Conservation (phyloP, 2,888 invertebrate species). For the Epistrophe eligans region DNA sequence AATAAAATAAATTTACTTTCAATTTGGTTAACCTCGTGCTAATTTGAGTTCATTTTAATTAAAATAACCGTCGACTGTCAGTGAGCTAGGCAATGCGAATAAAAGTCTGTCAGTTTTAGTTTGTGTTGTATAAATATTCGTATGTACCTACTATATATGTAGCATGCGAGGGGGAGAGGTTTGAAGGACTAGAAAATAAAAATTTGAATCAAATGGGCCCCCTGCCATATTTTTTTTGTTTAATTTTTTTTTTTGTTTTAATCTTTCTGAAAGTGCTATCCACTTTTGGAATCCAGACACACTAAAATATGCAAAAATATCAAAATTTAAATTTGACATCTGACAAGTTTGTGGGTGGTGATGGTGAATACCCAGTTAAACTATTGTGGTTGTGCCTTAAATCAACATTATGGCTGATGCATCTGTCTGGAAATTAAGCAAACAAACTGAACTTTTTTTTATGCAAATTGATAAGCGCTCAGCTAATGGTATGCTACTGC, state of each 20-base stretch:
- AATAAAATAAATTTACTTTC: constrained; percentile 80
- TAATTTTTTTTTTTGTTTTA: background rate
- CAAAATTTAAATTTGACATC: constrained; percentile 40
- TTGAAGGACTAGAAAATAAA: constrained; percentile 41
- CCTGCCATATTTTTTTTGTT: constrained; percentile 3
- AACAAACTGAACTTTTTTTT: constrained; percentile 42
- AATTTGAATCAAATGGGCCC: constrained; percentile 35
- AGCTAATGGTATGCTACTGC: constrained; percentile 24
- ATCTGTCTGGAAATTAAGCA: constrained; percentile 51
- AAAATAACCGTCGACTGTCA: constrained; percentile 77
- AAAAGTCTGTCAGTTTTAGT: constrained; percentile 45
- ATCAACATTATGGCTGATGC: constrained; percentile 23
- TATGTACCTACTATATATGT: background rate
- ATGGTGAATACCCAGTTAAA: background rate
- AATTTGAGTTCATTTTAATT: constrained; percentile 83
- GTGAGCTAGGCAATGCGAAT: constrained; percentile 49
- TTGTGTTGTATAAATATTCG: constrained; percentile 6
- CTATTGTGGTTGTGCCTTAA: constrained; percentile 9
- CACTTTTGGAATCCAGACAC: constrained; percentile 44
- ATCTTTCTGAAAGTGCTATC: background rate
- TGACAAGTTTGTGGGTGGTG: constrained; percentile 6
- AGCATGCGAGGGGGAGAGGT: background rate
- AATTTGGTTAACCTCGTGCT: constrained; percentile 83
- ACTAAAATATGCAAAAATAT: constrained; percentile 42
- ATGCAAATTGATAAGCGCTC: constrained; percentile 67